These are phyloP conservation scores for Pteria penguin DNA, from an alignment of 2,888 invertebrate genomes.

Conservation along the genomic window DNA sequence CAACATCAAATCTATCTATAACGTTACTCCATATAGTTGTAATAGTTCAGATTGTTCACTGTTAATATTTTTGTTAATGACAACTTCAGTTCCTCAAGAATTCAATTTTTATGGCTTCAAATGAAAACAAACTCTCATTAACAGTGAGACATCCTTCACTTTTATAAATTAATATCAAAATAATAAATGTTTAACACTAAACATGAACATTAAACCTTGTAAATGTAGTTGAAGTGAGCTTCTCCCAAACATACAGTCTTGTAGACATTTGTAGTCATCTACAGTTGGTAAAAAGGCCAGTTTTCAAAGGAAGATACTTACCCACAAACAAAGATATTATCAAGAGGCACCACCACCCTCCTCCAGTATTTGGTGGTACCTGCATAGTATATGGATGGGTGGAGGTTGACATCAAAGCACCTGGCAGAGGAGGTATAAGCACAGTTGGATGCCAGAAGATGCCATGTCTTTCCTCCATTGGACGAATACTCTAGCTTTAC, in stretches of 20 bases:
- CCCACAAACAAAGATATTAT: constrained; percentile 79
- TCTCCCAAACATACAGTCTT: neutral
- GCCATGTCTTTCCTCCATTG: constrained; percentile 79
- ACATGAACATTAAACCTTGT: neutral
- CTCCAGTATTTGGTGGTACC: constrained; percentile 78
- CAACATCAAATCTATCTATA: no score
- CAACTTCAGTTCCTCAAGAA: no score
- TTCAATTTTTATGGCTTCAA: no score
- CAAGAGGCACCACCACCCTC: constrained; percentile 76
- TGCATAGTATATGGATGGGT: constrained; percentile 78
- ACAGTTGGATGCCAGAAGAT: constrained; percentile 76
- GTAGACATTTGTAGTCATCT: neutral
- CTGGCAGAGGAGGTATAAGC: constrained; percentile 65
- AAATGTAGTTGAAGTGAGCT: neutral
- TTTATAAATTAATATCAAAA: no score
- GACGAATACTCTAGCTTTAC: constrained; percentile 79
- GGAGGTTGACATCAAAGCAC: constrained; percentile 73
- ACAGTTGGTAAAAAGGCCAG: neutral
- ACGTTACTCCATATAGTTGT: no score
- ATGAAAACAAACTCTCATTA: no score
- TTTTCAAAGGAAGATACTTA: constrained; percentile 49
- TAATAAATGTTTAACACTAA: no score
- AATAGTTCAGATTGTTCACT: no score
- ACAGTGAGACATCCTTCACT: no score
- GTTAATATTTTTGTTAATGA: no score